Base-by-base conservation (phyloP, 2,888 invertebrate species). In the Trichacis sp. region DNA sequence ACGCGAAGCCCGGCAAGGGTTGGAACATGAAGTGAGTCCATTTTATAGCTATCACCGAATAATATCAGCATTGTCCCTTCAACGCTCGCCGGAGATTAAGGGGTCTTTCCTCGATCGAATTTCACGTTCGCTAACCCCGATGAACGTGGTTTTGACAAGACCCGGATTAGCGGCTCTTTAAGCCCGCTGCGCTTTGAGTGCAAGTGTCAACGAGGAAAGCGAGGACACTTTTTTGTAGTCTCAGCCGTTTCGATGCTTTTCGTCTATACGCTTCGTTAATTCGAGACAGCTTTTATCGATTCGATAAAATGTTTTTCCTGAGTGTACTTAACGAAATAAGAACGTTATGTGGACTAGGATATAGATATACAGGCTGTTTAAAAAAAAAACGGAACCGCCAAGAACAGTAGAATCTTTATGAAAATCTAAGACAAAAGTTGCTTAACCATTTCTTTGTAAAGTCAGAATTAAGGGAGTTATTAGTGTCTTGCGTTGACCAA, bases 61-160 rank as follows among this genome's bases (percentile, higher is more conserved):
- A 75, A 80, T 81, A 80, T 82, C 77, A 69, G 71, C 75, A 77
- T 80, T 82, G 77, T 81, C 59, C 59, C 14, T 30, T 40, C 45
- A 51, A 71, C 68, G 69, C 70, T 73, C 66, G 65, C 59, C 53
- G 56, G 50, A 56, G 61, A 56, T 55, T 63, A 57, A 46, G 61
- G 55, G 57, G 59, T 64, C 67, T 59, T 57, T 67, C 56, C 8
- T 55, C 61, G 43, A 52, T 46, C 69, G 64, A 65, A 60, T 38
- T 54, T 69, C 51, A 68, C 75, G 76, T 74, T 77, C 73, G 69
- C 74, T 72, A 72, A 73, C 72, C 67, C 61, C 64, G 71, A 70
- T 64, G 64, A 70, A 69, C 74, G 76, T 69, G 74, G 76, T 78
- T 81, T 76, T 77, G 79, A 82, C 81, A 78, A 77, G 73, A 75